Percentiles rank a stretch among this genome's conserved stretches.
phyloP scores from a whole-genome alignment of 2,888 invertebrate genomes.

The Phyllotreta cruciferae region DNA sequence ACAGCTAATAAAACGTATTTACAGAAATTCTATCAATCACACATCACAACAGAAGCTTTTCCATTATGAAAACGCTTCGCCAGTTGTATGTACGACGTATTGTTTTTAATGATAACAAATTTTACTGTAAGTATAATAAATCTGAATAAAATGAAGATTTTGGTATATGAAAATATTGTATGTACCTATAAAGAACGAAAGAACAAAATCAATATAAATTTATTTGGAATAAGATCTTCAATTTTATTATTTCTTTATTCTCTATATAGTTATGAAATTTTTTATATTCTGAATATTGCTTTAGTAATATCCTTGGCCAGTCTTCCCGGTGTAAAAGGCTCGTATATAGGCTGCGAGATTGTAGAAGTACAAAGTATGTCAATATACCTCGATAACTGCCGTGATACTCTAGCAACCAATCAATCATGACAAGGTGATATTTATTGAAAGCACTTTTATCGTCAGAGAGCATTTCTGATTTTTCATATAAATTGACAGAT shows the following conservation, averaged over 20 bases:
- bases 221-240: neutral
- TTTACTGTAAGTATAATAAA: no score
- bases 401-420: conserved; percentile 32
- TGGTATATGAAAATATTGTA: no score
- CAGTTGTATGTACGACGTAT: no score
- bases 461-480: conserved; percentile 17
- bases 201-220: neutral
- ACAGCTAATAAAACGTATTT: conserved; percentile 45
- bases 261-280: no score
- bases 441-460: conserved; percentile 37
- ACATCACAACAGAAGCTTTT: conserved; percentile 3
- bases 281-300: neutral
- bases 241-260: no score
- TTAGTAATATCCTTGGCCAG: neutral
- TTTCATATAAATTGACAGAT: conserved; percentile 14
- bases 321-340: neutral
- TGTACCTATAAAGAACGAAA: no score
- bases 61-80: no score
- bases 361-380: conserved; percentile 31
- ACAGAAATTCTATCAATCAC: conserved; percentile 46
- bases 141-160: no score
- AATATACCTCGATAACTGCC: conserved; percentile 29
- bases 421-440: conserved; percentile 39
- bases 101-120: no score
- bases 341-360: neutral